phyloP scores from a whole-genome alignment of 2,888 invertebrate species.

The Piscicola geometra region DNA sequence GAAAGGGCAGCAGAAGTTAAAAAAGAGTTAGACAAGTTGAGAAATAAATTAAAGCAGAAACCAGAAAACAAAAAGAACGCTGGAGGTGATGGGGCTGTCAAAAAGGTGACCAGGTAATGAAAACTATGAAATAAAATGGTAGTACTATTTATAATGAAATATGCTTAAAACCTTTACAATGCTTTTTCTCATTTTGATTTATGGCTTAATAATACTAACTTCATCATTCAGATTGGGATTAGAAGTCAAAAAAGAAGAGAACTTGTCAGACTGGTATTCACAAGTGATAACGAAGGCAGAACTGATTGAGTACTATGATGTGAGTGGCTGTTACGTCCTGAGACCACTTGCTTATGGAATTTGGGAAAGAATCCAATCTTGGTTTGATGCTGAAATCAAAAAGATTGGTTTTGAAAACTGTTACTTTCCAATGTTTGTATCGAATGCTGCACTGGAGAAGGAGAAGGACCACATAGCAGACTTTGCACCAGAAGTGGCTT shows the following conservation, averaged over 20 bases:
- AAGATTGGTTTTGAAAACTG: constrained; percentile 89
- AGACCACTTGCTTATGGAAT: constrained; percentile 93
- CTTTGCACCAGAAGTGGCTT: constrained; percentile 94
- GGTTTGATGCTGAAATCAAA: constrained; percentile 80
- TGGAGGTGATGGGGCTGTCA: neutral
- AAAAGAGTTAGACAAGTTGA: constrained; percentile 18
- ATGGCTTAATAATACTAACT: neutral
- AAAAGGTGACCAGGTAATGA: constrained; percentile 18
- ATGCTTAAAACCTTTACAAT: too few species aligned
- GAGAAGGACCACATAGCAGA: constrained; percentile 96
- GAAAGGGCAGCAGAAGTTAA: constrained; percentile 14
- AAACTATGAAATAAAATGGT: too few species aligned
- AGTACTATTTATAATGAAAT: too few species aligned
- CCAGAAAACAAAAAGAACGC: neutral
- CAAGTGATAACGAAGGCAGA: constrained; percentile 86
- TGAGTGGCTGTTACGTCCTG: constrained; percentile 96
- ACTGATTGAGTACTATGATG: constrained; percentile 98
- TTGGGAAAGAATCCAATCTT: constrained; percentile 84
- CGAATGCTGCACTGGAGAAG: constrained; percentile 78
- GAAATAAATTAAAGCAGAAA: constrained; percentile 3
- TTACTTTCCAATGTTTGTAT: constrained; percentile 98
- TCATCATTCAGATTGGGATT: constrained; percentile 68
- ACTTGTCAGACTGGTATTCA: constrained; percentile 94
- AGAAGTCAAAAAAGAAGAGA: constrained; percentile 85
- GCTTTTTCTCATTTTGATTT: neutral